These are phyloP conservation scores for Azemiops feae DNA, from an alignment of 2,113 vertebrate genomes.

Conservation along the genomic window DNA sequence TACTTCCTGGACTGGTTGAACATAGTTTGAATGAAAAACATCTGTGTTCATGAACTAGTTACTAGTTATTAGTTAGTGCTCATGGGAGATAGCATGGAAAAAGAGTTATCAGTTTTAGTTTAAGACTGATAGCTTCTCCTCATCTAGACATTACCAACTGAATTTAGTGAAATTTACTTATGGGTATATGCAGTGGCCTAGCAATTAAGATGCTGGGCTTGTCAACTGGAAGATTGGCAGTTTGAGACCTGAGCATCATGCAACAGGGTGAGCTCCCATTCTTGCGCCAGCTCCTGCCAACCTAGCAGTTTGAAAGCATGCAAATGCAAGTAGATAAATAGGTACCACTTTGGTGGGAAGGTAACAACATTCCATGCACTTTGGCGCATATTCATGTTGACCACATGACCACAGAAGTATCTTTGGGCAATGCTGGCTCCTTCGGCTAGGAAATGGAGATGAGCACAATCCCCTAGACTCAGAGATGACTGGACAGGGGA, in stretches of 20 bases:
- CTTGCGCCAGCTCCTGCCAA: not conserved
- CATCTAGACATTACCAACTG: not conserved
- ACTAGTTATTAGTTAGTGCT: not conserved
- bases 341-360: not conserved
- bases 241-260: not conserved
- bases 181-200: not conserved
- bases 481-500: not conserved
- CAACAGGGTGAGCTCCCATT: not conserved
- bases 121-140: not conserved
- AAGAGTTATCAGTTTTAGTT: not conserved
- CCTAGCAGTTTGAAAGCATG: not conserved
- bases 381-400: not conserved
- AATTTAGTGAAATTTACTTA: not conserved
- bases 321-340: not conserved
- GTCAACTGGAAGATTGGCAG: not conserved
- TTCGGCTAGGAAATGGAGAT: not conserved
- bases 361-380: not conserved
- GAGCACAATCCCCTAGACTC: not conserved
- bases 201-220: not conserved
- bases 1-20: not conserved
- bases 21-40: not conserved
- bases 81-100: not conserved
- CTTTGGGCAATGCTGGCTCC: not conserved
- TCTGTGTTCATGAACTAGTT: not conserved
- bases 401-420: not conserved